Conservation (phyloP, 2,797 vertebrate species). For the Cossypha caffra region DNA sequence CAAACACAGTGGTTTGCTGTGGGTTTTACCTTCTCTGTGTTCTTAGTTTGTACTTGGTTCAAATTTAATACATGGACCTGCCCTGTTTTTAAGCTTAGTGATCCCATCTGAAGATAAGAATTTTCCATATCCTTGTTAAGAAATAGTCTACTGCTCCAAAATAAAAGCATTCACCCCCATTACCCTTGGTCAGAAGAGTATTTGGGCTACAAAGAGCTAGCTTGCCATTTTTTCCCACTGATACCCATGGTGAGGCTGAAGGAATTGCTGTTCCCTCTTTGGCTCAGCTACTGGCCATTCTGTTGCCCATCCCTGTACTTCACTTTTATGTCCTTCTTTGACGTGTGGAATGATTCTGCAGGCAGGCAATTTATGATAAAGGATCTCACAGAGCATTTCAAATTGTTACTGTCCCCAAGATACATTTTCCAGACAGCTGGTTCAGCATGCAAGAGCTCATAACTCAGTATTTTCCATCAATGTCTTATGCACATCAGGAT, state of each 20-base stretch:
- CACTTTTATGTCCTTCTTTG: background rate
- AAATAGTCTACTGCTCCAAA: background rate
- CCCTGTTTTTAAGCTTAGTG: background rate
- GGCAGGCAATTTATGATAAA: conserved; percentile 12
- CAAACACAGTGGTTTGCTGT: background rate
- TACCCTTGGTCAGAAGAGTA: background rate
- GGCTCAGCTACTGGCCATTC: background rate
- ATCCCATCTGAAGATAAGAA: background rate
- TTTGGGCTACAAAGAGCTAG: background rate
- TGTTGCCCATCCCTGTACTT: background rate
- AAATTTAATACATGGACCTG: background rate
- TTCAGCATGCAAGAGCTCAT: background rate
- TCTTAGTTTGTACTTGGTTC: background rate
- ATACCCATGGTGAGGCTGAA: background rate
- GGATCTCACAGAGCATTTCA: background rate
- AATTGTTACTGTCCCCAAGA: conserved; percentile 30
- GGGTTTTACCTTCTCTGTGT: background rate
- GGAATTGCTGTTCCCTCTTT: background rate
- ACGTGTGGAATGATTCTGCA: background rate
- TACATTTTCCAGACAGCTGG: conserved; percentile 39
- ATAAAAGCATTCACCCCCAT: background rate
- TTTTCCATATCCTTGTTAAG: background rate
- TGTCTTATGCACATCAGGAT: background rate
- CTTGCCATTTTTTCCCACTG: background rate
- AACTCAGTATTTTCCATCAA: conserved; percentile 9